A percentile compares a stretch with the other conserved stretches of the same genome.
Evolutionary conservation across 1,140 invertebrate species (phyloP).

Genomic region (Drosophila bipectinata): DNA sequence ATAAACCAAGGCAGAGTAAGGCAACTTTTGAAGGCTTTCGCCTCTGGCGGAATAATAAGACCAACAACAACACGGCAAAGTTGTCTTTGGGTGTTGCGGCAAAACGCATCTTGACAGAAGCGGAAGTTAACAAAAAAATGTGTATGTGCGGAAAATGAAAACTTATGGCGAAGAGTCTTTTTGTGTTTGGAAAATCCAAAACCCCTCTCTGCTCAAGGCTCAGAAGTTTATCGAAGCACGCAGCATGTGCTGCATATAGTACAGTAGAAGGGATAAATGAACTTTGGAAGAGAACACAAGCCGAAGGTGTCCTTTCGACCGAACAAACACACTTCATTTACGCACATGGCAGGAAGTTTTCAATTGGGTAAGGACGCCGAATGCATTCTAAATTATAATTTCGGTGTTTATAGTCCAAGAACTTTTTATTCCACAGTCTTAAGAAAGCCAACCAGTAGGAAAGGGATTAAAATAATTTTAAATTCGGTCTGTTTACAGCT

Average conservation of each 20-base stretch:
- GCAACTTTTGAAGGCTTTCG: constrained; percentile 69
- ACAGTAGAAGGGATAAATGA: constrained; percentile 41
- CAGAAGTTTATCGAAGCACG: constrained; percentile 57
- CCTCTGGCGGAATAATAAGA: constrained; percentile 58
- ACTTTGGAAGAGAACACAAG: constrained; percentile 40
- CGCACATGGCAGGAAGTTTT: constrained; percentile 17
- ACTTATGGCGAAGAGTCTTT: constrained; percentile 47
- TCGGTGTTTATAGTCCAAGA: neutral
- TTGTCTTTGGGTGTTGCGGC: constrained; percentile 64
- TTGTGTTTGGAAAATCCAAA: constrained; percentile 30
- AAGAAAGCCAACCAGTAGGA: neutral
- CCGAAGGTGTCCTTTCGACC: constrained; percentile 5
- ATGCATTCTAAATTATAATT: neutral
- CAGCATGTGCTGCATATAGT: constrained; percentile 42
- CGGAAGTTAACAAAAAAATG: constrained; percentile 34
- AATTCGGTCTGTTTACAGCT: constrained; percentile 26
- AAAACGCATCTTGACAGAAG: constrained; percentile 67
- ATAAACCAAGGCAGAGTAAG: constrained; percentile 61
- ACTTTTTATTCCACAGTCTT: neutral
- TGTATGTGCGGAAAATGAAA: constrained; percentile 47
- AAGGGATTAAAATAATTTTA: constrained; percentile 18
- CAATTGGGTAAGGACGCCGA: neutral
- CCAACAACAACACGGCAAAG: constrained; percentile 38
- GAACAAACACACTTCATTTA: constrained; percentile 5
- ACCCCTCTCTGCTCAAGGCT: constrained; percentile 20